Evolutionary conservation across 92 coral and sea anemone species (phyloP), one percentile per base, ranked within the genome.

Genomic region (Paramuricea clavata): DNA sequence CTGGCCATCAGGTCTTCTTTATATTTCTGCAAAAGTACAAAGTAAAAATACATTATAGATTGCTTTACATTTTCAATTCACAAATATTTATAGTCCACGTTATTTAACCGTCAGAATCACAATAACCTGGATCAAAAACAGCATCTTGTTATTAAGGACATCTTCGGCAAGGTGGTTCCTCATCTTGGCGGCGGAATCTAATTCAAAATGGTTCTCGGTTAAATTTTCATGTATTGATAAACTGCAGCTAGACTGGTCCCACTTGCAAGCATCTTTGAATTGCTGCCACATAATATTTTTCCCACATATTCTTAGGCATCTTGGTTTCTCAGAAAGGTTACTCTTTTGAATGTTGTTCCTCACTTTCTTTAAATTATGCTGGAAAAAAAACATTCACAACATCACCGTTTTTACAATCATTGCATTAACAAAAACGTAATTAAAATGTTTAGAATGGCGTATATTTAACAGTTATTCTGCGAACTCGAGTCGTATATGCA

Each of bases 101-200:
- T 36, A 36, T 36, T 36, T 36, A 36, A 36, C 42, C 42, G 42
- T 36, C 42, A 36, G 42, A 36, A 36, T 36, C 42, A 25, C 47
- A 32, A 6, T 71, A n/a, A 90, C 93, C 93, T 81, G 75, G 85
- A 90, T 86, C 62, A 81, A 21, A 69, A 86, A 81, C 42, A 90
- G 90, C 93, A 86, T 90, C 78, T 86, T 86, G 19, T 64, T 78
- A 76, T 80, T 74, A 3, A 85, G 85, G 0, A 69, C 71, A 75
- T 90, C 86, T 54, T 90, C 93, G 19, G 93, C 93, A 31, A 90
- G 50, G 84, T 74, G 81, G 39, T 81, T 86, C 44, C 90, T 62
- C 90, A 90, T 86, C 22, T 76, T 81, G 11, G 87, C 0, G 17
- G 90, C 80, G 3, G 93, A 74, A 25, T 81, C 86, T 42, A 86